Evolutionary conservation across 1,140 invertebrate species (phyloP).

Genomic region (Bradysia coprophila): DNA sequence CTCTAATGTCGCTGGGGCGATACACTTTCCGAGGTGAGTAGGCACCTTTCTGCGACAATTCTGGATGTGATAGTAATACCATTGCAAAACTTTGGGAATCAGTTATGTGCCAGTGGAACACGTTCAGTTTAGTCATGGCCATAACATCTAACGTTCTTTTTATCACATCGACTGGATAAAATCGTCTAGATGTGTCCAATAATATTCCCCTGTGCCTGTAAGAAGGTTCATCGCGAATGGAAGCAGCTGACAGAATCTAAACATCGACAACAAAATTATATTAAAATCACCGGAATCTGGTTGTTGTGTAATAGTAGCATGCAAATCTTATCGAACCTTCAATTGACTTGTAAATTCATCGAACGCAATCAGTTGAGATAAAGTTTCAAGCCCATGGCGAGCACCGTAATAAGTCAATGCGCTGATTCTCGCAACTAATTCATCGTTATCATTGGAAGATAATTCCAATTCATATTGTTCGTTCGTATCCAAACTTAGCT

Average conservation of each 20-base stretch:
- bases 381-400: no score
- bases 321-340: conserved; percentile 44
- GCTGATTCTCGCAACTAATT: conserved; percentile 46
- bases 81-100: conserved; percentile 75
- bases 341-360: no score
- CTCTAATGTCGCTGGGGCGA: conserved; percentile 41
- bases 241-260: conserved; percentile 28
- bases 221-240: conserved; percentile 44
- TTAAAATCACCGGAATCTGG: conserved; percentile 39
- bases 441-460: conserved; percentile 26
- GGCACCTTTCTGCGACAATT: conserved; percentile 48
- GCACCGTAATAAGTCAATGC: conserved; percentile 44
- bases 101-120: conserved; percentile 71
- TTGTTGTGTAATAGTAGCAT: conserved; percentile 49
- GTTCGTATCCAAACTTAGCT: conserved; percentile 32
- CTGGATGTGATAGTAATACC: conserved; percentile 46
- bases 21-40: conserved; percentile 51
- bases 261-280: conserved; percentile 22
- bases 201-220: conserved; percentile 53
- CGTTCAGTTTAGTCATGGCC: conserved; percentile 65
- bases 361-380: no score
- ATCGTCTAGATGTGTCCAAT: conserved; percentile 60
- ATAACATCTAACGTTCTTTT: conserved; percentile 57
- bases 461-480: conserved; percentile 42
- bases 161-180: conserved; percentile 40